A percentile compares a stretch with the other conserved stretches of the same genome.
phyloP scores from a whole-genome alignment of 92 coral and sea anemone species.

The Epizoanthus scotinus region DNA sequence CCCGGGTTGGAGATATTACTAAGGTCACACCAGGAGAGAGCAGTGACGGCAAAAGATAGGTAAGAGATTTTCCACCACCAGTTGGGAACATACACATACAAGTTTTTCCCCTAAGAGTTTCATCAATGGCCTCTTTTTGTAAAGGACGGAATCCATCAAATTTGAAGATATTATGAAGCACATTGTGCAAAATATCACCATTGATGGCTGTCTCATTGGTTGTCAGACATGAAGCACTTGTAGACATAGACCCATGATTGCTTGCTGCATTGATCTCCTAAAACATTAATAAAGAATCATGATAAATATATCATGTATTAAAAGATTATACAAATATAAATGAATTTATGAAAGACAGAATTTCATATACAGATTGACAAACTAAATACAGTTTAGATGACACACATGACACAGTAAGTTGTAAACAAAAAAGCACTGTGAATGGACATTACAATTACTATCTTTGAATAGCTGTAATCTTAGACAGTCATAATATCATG shows the following conservation, averaged over 20 bases:
- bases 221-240: not conserved
- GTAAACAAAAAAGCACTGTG: too few species aligned
- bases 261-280: not conserved
- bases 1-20: not conserved
- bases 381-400: too few species aligned
- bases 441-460: too few species aligned
- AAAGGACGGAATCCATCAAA: not conserved
- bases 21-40: not conserved
- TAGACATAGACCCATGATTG: too few species aligned
- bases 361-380: too few species aligned
- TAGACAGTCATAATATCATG: too few species aligned
- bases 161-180: not conserved
- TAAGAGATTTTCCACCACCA: not conserved
- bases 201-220: not conserved
- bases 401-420: too few species aligned
- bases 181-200: not conserved
- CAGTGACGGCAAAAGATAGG: not conserved
- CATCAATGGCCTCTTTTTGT: not conserved
- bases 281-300: not conserved
- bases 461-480: too few species aligned
- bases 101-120: not conserved
- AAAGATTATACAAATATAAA: too few species aligned
- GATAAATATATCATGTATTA: too few species aligned
- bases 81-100: not conserved
- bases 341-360: too few species aligned